Evolutionary conservation across 2,797 vertebrate species (phyloP).

Genomic region (Danio choprae): DNA sequence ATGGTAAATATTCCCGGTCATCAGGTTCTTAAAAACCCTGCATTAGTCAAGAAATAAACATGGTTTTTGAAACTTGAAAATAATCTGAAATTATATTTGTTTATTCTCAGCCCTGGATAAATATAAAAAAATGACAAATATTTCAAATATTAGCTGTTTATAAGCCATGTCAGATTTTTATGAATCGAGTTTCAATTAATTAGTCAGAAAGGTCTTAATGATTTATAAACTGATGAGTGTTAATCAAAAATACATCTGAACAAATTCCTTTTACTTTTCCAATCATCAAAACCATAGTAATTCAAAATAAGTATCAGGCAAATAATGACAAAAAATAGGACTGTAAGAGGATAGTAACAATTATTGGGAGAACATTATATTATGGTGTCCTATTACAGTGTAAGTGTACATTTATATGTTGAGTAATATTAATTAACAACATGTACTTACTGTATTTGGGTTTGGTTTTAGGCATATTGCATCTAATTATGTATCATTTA

Average conservation of each 20-base stretch:
- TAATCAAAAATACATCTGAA: not conserved
- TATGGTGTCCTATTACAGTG: no score
- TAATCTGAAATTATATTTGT: not conserved
- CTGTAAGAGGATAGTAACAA: not conserved
- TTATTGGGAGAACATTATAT: not conserved
- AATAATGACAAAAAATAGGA: not conserved
- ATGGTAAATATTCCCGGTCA: no score
- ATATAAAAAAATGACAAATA: not conserved
- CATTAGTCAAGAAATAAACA: not conserved
- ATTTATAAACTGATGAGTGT: not conserved
- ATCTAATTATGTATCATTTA: no score
- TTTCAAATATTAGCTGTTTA: not conserved
- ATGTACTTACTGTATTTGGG: no score
- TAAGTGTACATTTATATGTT: no score
- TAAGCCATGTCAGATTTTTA: not conserved
- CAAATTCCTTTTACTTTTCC: not conserved
- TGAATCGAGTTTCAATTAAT: not conserved
- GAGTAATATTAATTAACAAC: no score
- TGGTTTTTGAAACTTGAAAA: not conserved
- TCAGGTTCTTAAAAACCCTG: not conserved
- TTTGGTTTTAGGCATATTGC: no score
- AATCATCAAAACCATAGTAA: not conserved
- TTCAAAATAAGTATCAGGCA: not conserved
- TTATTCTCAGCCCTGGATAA: not conserved
- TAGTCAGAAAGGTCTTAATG: not conserved